Evolutionary conservation across 2,797 vertebrate genomes (phyloP).

Genomic region (Lateolabrax maculatus): DNA sequence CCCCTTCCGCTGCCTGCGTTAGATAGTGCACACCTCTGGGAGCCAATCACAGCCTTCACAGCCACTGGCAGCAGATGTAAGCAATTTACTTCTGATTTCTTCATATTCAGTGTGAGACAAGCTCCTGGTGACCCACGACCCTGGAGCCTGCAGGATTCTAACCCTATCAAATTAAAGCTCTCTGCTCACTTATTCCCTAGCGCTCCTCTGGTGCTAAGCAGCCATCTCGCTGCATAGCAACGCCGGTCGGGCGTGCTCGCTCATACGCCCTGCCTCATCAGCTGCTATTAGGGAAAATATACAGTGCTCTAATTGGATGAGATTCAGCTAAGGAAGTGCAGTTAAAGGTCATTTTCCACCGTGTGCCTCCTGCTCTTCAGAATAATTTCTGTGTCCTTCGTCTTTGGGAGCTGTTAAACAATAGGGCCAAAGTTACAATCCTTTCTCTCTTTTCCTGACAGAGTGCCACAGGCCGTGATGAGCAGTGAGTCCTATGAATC

Average conservation of each 20-base stretch:
- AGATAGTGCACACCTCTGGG: conserved; percentile 93
- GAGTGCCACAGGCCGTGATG: conserved; percentile 80
- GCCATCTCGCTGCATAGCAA: conserved; percentile 99
- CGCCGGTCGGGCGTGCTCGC: conserved; percentile 95
- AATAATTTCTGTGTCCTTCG: conserved; percentile 89
- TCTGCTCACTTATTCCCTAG: conserved; percentile 99
- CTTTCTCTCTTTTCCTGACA: conserved; percentile 79
- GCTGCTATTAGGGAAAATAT: conserved; percentile 99
- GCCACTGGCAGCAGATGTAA: conserved; percentile 99
- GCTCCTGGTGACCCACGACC: conserved; percentile 96
- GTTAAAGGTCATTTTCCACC: conserved; percentile 97
- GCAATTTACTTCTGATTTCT: conserved; percentile 99
- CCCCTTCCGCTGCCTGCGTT: conserved; percentile 90
- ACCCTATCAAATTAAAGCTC: conserved; percentile 99
- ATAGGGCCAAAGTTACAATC: conserved; percentile 91
- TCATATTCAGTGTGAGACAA: conserved; percentile 99
- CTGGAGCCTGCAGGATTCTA: conserved; percentile 99
- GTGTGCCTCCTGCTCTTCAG: conserved; percentile 95
- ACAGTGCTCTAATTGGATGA: conserved; percentile 99
- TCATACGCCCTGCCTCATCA: conserved; percentile 99
- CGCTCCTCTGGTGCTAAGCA: conserved; percentile 96
- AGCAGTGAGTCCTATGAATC: conserved; percentile 81
- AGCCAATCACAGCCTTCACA: conserved; percentile 96
- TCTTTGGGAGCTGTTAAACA: conserved; percentile 92
- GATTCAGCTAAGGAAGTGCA: conserved; percentile 99